Conservation (phyloP, 2,888 invertebrate species). For the Tridacna crocea region DNA sequence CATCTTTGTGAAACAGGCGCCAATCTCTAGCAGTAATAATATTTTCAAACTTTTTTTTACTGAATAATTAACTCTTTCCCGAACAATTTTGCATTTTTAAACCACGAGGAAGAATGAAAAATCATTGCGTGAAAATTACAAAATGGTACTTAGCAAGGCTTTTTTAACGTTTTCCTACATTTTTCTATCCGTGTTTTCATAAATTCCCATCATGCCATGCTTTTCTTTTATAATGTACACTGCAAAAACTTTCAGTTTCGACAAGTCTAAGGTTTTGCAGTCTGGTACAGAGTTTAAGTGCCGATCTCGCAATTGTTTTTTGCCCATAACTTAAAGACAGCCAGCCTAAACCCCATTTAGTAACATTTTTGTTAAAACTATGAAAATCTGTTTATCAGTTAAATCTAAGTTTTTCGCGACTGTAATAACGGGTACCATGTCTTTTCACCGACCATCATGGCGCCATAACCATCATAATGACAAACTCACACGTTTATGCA, state of each 20-base stretch:
- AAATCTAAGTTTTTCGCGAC: conserved; percentile 9
- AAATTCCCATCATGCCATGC: no score
- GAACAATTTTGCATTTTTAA: background rate
- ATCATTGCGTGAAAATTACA: background rate
- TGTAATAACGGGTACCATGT: conserved; percentile 13
- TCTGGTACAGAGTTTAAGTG: conserved; percentile 9
- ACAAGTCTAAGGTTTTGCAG: background rate
- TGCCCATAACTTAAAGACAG: conserved; percentile 9
- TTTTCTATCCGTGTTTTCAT: background rate
- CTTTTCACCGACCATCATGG: conserved; percentile 2
- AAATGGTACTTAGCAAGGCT: background rate
- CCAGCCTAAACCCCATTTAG: background rate
- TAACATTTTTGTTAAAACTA: conserved; percentile 17
- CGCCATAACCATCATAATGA: conserved; percentile 10
- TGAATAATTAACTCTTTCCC: background rate
- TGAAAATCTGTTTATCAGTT: conserved; percentile 23
- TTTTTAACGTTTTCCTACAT: background rate
- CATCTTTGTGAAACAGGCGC: no score
- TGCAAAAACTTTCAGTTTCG: background rate
- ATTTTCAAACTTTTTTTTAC: no score
- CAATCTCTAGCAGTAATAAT: no score
- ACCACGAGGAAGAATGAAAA: background rate
- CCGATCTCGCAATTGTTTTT: conserved; percentile 14
- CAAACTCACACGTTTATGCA: conserved; percentile 25
- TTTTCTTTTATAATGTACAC: background rate